phyloP scores from a whole-genome alignment of 2,113 vertebrate genomes.

The Rissa tridactyla region DNA sequence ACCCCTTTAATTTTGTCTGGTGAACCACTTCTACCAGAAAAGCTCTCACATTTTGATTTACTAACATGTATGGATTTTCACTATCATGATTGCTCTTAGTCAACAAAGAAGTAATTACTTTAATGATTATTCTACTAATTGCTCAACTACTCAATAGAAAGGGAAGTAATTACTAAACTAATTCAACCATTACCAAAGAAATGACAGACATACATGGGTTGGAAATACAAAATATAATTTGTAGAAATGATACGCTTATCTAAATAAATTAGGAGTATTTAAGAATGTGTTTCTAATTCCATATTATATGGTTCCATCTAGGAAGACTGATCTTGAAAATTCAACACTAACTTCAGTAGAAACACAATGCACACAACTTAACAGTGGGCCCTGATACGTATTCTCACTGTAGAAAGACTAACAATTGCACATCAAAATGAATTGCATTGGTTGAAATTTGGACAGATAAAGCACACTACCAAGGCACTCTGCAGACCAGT shows the following conservation, averaged over 20 bases:
- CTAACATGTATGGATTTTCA: slow-evolving; percentile 3
- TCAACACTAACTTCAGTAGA: not conserved
- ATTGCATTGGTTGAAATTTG: not conserved
- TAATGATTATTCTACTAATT: slow-evolving; percentile 24
- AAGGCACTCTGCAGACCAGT: not conserved
- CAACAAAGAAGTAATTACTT: slow-evolving; percentile 23
- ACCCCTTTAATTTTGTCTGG: not conserved
- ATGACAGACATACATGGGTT: not conserved
- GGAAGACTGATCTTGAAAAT: not conserved
- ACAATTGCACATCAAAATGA: not conserved
- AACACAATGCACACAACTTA: not conserved
- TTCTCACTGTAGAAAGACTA: not conserved
- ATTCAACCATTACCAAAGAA: not conserved
- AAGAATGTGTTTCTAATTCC: not conserved
- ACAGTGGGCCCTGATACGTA: not conserved
- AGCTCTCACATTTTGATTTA: not conserved
- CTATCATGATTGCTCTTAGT: not conserved
- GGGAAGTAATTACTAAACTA: slow-evolving; percentile 25
- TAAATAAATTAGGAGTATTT: not conserved
- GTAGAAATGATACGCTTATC: not conserved
- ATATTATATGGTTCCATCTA: not conserved
- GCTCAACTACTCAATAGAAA: not conserved
- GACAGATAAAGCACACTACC: not conserved
- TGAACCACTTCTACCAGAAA: not conserved
- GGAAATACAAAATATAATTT: not conserved